These are phyloP conservation scores for honey bee (Apis mellifera) DNA, from an alignment of 1,140 invertebrate genomes.

Conservation along the genomic window DNA sequence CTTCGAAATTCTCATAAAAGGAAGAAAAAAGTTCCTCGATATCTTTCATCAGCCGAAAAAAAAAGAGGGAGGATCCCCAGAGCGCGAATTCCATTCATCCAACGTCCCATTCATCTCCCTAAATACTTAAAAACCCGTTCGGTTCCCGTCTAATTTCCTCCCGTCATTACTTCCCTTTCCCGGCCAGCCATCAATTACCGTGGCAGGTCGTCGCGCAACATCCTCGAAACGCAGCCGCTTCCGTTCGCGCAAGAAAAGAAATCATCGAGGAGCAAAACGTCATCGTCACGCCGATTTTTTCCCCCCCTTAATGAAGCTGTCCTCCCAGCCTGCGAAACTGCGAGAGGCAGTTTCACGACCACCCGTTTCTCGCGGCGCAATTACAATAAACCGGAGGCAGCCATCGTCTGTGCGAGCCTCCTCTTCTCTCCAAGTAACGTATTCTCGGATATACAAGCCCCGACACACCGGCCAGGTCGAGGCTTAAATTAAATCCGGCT, in stretches of 20 bases:
- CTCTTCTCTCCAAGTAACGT: conserved; percentile 23
- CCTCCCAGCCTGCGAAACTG: conserved; percentile 53
- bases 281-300: conserved; percentile 53
- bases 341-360: conserved; percentile 24
- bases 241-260: conserved; percentile 19
- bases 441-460: conserved; percentile 50
- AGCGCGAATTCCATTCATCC: background rate
- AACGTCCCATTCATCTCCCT: background rate
- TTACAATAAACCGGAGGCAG: conserved; percentile 70
- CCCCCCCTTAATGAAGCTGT: conserved; percentile 67
- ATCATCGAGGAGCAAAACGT: conserved; percentile 20
- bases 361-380: conserved; percentile 57
- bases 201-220: background rate
- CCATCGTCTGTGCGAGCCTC: background rate
- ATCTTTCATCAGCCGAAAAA: too few species aligned
- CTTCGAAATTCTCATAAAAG: background rate
- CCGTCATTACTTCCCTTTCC: background rate
- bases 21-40: too few species aligned
- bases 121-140: conserved; percentile 24
- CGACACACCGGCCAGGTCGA: conserved; percentile 52
- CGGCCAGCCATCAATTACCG: conserved; percentile 10
- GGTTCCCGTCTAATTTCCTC: conserved; percentile 12
- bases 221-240: background rate
- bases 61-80: background rate
- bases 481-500: conserved; percentile 78